phyloP scores from a whole-genome alignment of 2,113 vertebrate genomes.

The Xiphias gladius region DNA sequence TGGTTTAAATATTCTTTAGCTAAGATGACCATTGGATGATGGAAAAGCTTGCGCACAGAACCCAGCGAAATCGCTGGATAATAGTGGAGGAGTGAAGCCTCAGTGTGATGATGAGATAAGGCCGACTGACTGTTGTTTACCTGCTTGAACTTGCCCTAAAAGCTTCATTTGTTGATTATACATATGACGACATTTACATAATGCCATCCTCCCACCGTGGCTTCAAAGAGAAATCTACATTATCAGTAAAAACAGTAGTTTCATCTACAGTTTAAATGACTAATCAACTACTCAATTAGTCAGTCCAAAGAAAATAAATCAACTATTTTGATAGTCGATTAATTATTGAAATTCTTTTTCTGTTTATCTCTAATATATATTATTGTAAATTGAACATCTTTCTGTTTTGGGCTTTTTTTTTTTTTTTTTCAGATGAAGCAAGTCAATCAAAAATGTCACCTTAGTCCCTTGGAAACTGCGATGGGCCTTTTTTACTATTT shows the following conservation, averaged over 20 bases:
- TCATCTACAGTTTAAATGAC: not conserved
- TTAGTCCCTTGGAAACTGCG: not conserved
- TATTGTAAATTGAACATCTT: not conserved
- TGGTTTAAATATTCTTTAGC: not conserved
- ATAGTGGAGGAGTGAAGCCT: too few species aligned
- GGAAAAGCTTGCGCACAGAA: too few species aligned
- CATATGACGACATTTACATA: not conserved
- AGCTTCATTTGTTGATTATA: not conserved
- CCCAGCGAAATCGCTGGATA: not conserved
- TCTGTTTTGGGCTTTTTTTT: not conserved
- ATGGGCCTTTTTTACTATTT: not conserved
- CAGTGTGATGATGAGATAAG: not conserved
- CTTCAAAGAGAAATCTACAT: constrained; percentile 10
- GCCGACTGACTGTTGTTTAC: not conserved
- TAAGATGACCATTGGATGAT: not conserved
- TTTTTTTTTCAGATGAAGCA: not conserved
- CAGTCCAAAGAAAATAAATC: not conserved
- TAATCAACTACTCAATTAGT: not conserved
- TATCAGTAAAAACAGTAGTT: constrained; percentile 9
- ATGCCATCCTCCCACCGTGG: not conserved
- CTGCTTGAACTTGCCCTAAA: not conserved
- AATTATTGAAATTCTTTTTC: not conserved
- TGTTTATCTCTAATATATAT: constrained; percentile 10
- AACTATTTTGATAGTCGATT: not conserved
- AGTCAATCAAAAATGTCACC: constrained; percentile 30